These are phyloP conservation scores for Teleogryllus occipitalis DNA, from an alignment of 1,140 invertebrate species.

Conservation along the genomic window DNA sequence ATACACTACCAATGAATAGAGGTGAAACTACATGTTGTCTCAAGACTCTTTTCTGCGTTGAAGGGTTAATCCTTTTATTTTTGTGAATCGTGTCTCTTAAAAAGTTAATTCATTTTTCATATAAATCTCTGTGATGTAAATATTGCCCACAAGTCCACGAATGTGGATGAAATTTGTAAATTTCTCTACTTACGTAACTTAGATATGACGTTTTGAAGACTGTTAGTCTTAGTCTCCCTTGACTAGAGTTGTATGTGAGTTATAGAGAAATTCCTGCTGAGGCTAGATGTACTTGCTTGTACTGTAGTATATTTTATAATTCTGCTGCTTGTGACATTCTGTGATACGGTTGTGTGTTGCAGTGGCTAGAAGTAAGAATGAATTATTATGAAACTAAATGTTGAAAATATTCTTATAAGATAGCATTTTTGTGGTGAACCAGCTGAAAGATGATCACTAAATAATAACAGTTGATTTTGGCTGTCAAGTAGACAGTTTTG, in stretches of 20 bases:
- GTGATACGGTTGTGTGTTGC: not conserved
- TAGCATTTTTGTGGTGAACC: not conserved
- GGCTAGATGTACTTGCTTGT: conserved; percentile 3
- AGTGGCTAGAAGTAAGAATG: not conserved
- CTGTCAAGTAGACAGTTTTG: too few species aligned
- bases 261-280: not conserved
- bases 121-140: not conserved
- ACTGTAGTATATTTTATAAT: not conserved
- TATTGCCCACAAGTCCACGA: not conserved
- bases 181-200: not conserved
- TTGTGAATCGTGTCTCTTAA: too few species aligned
- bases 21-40: too few species aligned
- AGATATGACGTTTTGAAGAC: not conserved
- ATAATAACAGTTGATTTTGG: too few species aligned
- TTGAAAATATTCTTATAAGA: not conserved
- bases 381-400: not conserved
- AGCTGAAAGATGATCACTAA: too few species aligned
- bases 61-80: too few species aligned
- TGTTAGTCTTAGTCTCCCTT: not conserved
- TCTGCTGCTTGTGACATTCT: not conserved
- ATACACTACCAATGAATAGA: too few species aligned
- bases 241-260: not conserved
- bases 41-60: too few species aligned
- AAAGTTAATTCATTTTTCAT: too few species aligned
- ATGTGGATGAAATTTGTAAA: not conserved